A percentile compares a stretch with the other conserved stretches of the same genome.
These are phyloP conservation scores for Pimephales promelas DNA, from an alignment of 2,113 vertebrate genomes.

Conservation along the genomic window DNA sequence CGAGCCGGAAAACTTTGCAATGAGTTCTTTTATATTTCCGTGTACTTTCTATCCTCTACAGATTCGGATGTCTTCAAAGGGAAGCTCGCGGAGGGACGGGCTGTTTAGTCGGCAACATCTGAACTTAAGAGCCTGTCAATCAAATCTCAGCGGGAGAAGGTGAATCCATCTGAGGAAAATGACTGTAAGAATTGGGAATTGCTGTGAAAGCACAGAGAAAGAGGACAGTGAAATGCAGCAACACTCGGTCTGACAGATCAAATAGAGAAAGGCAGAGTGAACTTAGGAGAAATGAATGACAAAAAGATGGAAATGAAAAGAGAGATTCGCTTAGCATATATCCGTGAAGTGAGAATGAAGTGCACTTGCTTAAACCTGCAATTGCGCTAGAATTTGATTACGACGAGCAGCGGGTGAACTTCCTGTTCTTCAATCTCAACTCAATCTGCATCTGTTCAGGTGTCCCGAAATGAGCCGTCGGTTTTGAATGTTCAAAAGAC, in stretches of 20 bases:
- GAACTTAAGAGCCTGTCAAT: constrained; percentile 28
- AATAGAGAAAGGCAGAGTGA: background rate
- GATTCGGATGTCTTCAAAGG: constrained; percentile 29
- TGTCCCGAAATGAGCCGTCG: background rate
- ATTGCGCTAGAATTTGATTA: constrained; percentile 6
- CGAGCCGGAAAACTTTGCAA: background rate
- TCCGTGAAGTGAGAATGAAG: background rate
- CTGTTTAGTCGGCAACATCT: constrained; percentile 11
- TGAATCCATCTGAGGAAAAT: constrained; percentile 40
- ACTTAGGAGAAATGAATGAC: constrained; percentile 18
- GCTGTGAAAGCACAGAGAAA: background rate
- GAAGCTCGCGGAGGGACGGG: background rate
- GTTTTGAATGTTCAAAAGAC: background rate
- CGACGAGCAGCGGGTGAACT: background rate
- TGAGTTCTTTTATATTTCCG: constrained; percentile 15
- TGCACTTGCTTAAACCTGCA: constrained; percentile 23
- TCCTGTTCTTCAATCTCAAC: background rate
- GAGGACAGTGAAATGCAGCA: constrained; percentile 2
- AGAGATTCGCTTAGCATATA: background rate
- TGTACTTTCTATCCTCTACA: constrained; percentile 4
- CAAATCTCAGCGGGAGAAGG: constrained; percentile 19
- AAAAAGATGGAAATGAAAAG: constrained; percentile 21
- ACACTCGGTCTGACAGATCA: constrained; percentile 6
- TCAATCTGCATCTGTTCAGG: background rate
- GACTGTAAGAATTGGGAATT: constrained; percentile 8